Evolutionary conservation across 2,113 vertebrate species (phyloP).

Genomic region (Dermatemys mawii): DNA sequence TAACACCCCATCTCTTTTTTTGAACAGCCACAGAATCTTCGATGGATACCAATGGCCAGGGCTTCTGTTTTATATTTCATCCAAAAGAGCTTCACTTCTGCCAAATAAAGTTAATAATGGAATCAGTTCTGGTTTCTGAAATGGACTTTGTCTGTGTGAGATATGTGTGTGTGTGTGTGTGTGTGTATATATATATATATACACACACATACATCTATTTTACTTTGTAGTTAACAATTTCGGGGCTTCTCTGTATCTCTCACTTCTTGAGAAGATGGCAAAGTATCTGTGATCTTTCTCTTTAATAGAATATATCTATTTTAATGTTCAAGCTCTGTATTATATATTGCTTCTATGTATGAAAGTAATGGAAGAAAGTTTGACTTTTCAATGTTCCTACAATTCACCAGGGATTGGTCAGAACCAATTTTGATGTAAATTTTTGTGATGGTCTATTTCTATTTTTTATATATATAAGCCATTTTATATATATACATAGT

Average conservation of each 20-base stretch:
- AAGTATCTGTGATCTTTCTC: not conserved
- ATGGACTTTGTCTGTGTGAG: not conserved
- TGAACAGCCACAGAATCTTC: not conserved
- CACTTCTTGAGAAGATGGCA: not conserved
- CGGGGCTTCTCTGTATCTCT: not conserved
- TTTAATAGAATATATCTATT: not conserved
- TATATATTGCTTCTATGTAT: not conserved
- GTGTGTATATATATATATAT: not conserved
- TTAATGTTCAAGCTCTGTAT: not conserved
- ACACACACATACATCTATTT: not conserved
- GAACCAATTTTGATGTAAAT: too few relatives aligned
- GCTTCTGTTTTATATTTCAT: not conserved
- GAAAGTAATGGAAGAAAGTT: not conserved
- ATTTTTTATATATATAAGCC: not conserved
- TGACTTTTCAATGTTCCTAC: not conserved
- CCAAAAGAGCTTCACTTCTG: not conserved
- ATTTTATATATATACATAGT: not conserved
- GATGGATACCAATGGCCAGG: not conserved
- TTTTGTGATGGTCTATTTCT: not conserved
- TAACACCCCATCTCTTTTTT: not conserved
- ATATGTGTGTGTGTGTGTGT: too few relatives aligned
- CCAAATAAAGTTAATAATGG: not conserved
- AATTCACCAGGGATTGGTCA: not conserved
- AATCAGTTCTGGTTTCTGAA: not conserved
- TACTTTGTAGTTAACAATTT: not conserved